Evolutionary conservation across 1,140 invertebrate genomes (phyloP).

Genomic region (Campodea augens): DNA sequence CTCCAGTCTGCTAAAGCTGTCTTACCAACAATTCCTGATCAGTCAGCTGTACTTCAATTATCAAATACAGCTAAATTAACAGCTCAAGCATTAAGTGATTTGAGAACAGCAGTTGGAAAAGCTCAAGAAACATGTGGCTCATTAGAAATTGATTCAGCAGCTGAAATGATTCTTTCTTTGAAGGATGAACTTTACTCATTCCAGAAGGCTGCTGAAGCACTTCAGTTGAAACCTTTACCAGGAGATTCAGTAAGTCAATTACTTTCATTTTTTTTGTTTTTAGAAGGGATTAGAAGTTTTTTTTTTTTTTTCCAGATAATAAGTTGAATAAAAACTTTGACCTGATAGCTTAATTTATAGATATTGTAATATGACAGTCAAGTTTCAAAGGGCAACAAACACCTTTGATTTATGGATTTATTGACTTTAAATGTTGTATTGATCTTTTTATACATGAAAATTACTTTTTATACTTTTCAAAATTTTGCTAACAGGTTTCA

Average conservation of each 20-base stretch:
- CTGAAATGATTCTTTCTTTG: slow-evolving; percentile 57
- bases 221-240: slow-evolving; percentile 56
- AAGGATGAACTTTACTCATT: slow-evolving; percentile 67
- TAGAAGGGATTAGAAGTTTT: not conserved
- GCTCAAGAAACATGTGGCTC: slow-evolving; percentile 73
- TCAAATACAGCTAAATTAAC: slow-evolving; percentile 53
- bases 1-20: slow-evolving; percentile 59
- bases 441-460: no score
- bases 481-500: no score
- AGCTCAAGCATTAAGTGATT: slow-evolving; percentile 50
- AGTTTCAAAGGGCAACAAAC: no score
- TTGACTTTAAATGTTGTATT: no score
- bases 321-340: not conserved
- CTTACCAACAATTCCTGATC: slow-evolving; percentile 67
- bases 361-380: no score
- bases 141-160: slow-evolving; percentile 63
- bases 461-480: no score
- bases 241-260: slow-evolving; percentile 48
- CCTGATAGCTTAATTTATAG: no score
- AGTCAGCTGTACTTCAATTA: slow-evolving; percentile 47
- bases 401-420: no score
- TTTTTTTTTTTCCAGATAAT: not conserved
- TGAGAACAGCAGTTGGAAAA: slow-evolving; percentile 57
- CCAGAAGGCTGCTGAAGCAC: slow-evolving; percentile 44
- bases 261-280: not conserved